Conservation (phyloP, 2,113 vertebrate species). For the Panthera leo region DNA sequence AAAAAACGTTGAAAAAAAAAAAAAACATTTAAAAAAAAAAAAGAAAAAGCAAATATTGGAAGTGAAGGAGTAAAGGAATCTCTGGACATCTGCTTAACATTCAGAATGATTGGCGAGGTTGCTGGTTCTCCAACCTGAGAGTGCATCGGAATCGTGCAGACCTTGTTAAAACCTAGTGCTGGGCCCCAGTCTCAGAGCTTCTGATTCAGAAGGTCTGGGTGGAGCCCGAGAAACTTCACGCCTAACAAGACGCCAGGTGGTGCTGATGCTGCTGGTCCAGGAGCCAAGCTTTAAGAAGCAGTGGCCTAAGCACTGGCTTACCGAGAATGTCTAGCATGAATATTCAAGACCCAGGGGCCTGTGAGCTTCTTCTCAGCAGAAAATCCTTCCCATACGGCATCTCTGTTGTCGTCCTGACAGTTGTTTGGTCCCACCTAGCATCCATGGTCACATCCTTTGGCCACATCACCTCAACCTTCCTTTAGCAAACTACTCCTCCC, state of each 20-base stretch:
- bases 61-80: not conserved
- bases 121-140: not conserved
- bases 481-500: not conserved
- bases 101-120: not conserved
- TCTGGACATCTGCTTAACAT: not conserved
- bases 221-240: not conserved
- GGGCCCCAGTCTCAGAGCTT: not conserved
- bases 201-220: not conserved
- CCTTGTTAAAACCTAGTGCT: not conserved
- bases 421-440: not conserved
- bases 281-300: not conserved
- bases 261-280: not conserved
- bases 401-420: not conserved
- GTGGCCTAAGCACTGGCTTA: not conserved
- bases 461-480: not conserved
- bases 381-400: not conserved
- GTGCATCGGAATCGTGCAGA: not conserved
- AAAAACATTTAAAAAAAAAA: not conserved
- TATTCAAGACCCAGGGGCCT: not conserved
- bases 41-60: not conserved
- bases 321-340: not conserved
- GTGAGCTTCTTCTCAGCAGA: not conserved
- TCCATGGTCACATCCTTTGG: not conserved
- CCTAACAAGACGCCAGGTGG: not conserved
- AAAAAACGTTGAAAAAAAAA: too few species aligned